Percentiles rank a stretch among this genome's conserved stretches.
These are phyloP conservation scores for Euphonia xanthogaster DNA, from an alignment of 2,797 vertebrate species.

Conservation along the genomic window DNA sequence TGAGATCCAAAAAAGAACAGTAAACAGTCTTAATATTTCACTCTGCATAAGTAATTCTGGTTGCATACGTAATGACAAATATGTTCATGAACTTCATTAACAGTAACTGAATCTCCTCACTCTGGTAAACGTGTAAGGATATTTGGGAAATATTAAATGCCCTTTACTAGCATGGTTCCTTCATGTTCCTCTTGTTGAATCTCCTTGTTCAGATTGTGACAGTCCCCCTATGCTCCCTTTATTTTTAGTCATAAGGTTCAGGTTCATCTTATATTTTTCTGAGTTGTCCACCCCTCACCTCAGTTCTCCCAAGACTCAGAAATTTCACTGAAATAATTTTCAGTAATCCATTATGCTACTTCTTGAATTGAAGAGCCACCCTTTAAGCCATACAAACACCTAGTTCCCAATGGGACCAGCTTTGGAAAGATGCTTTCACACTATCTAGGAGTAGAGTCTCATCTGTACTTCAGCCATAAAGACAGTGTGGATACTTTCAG, in stretches of 20 bases:
- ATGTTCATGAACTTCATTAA: neutral
- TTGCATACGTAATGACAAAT: neutral
- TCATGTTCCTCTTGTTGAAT: neutral
- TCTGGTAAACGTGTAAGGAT: neutral
- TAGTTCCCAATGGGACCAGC: neutral
- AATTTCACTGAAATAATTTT: neutral
- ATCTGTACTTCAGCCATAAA: neutral
- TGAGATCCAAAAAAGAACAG: neutral
- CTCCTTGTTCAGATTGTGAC: neutral
- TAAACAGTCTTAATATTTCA: neutral
- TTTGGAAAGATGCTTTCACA: neutral
- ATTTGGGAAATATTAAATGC: neutral
- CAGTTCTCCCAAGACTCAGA: neutral
- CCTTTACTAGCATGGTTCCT: neutral
- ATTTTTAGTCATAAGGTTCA: neutral
- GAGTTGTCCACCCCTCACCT: neutral
- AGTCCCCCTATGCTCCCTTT: neutral
- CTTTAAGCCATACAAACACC: neutral
- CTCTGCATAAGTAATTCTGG: neutral
- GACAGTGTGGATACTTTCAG: neutral
- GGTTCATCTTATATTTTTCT: neutral
- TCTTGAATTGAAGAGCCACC: neutral
- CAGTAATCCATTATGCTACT: neutral
- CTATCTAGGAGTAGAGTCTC: neutral
- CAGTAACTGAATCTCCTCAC: neutral